phyloP scores from a whole-genome alignment of 1,140 invertebrate genomes.

The Sinonovacula constricta region DNA sequence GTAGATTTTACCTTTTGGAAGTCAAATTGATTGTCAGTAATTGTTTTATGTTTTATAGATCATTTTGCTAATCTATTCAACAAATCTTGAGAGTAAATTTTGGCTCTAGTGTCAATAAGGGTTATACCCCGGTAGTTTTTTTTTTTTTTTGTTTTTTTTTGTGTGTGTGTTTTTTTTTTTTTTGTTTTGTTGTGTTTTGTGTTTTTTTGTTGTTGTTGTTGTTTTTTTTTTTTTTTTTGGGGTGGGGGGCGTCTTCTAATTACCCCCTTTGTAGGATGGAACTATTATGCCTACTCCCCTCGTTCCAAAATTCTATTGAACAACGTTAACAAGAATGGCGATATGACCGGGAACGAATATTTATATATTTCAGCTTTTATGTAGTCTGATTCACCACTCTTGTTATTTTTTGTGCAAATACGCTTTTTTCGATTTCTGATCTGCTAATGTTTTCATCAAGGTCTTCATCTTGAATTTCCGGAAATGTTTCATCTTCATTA shows the following conservation, averaged over 20 bases:
- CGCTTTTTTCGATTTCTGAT: neutral
- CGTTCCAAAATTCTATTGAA: conserved; percentile 7
- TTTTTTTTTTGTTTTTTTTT: neutral
- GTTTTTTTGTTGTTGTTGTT: too few species aligned
- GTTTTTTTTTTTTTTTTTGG: too few species aligned
- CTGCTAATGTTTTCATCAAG: conserved; percentile 7
- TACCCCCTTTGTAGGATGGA: conserved; percentile 22
- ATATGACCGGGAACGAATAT: conserved; percentile 1
- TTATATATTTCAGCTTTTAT: conserved; percentile 13
- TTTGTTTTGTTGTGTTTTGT: too few species aligned
- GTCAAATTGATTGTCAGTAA: neutral
- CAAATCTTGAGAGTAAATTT: conserved; percentile 24
- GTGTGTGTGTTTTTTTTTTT: too few species aligned
- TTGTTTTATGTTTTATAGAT: neutral
- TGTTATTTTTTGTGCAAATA: conserved; percentile 12
- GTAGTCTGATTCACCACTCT: conserved; percentile 6
- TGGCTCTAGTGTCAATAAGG: conserved; percentile 6
- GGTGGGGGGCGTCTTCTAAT: too few species aligned
- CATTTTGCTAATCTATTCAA: conserved; percentile 8
- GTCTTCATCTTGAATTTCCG: conserved; percentile 2
- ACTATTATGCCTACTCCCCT: too few species aligned
- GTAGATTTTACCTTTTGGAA: conserved; percentile 16
- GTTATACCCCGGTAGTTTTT: conserved; percentile 26
- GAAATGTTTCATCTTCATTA: too few species aligned
- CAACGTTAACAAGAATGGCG: neutral